A percentile compares a stretch with the other conserved stretches of the same genome.
These are phyloP conservation scores for Lepidothrix coronata DNA, from an alignment of 2,113 vertebrate genomes.

Conservation along the genomic window DNA sequence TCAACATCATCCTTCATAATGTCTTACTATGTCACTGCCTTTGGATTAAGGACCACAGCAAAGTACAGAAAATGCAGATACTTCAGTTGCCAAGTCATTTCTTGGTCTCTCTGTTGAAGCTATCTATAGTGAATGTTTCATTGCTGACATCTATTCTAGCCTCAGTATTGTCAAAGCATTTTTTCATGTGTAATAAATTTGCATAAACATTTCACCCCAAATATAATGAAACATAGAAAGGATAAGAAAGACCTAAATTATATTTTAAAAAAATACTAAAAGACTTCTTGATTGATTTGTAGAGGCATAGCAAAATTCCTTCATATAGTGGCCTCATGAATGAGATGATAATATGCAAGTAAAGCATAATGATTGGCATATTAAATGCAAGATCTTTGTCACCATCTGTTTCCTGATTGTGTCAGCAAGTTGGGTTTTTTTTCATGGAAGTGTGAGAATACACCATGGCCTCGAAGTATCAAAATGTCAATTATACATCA, in stretches of 20 bases:
- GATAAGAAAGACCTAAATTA: constrained; percentile 65
- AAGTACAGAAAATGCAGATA: constrained; percentile 39
- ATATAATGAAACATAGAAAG: constrained; percentile 59
- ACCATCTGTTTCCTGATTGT: constrained; percentile 86
- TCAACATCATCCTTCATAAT: constrained; percentile 51
- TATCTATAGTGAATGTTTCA: constrained; percentile 38
- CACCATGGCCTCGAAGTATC: constrained; percentile 83
- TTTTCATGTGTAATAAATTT: constrained; percentile 45
- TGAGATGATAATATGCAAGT: constrained; percentile 79
- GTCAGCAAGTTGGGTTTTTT: constrained; percentile 80
- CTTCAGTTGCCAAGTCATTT: constrained; percentile 61
- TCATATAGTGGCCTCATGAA: constrained; percentile 80
- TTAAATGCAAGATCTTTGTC: constrained; percentile 83
- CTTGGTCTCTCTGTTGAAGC: constrained; percentile 30
- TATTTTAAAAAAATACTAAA: constrained; percentile 49
- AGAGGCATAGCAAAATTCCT: constrained; percentile 75
- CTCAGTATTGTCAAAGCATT: constrained; percentile 43
- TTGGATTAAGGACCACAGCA: constrained; percentile 40
- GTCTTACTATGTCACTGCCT: constrained; percentile 46
- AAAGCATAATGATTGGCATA: constrained; percentile 83
- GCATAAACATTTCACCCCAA: constrained; percentile 42
- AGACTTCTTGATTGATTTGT: constrained; percentile 68
- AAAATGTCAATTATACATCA: constrained; percentile 85
- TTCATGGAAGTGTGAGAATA: constrained; percentile 81
- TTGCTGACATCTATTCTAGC: constrained; percentile 49